A percentile compares a stretch with the other conserved stretches of the same genome.
Evolutionary conservation across 1,140 invertebrate genomes (phyloP).

Genomic region (Laodelphax striatellus): DNA sequence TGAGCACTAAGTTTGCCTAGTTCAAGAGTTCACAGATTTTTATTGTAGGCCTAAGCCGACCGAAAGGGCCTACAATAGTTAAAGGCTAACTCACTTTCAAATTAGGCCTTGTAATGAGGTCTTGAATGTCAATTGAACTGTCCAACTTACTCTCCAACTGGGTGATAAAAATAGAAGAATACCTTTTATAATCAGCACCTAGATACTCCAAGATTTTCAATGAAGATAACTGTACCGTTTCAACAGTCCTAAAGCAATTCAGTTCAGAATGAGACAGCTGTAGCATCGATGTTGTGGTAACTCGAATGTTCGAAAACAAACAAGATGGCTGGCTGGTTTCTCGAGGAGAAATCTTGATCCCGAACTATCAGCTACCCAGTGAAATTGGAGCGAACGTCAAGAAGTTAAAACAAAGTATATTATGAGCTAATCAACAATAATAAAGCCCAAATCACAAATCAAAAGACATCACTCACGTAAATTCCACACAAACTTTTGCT

Average conservation of each 20-base stretch:
- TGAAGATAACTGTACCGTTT: not conserved
- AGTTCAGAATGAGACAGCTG: conserved; percentile 1
- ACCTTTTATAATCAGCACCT: not conserved
- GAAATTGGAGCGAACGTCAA: too few species aligned
- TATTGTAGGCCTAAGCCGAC: not conserved
- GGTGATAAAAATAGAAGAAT: not conserved
- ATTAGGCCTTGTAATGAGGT: not conserved
- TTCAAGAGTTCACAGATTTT: not conserved
- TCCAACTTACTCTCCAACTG: not conserved
- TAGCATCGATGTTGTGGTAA: conserved; percentile 3
- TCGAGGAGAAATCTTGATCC: not conserved
- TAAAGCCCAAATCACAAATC: not conserved
- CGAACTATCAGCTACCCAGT: too few species aligned
- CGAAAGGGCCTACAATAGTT: not conserved
- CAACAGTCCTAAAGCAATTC: not conserved
- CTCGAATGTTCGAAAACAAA: conserved; percentile 3
- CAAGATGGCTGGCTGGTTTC: not conserved
- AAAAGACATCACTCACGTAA: conserved; percentile 3
- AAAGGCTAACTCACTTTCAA: not conserved
- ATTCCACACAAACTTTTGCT: not conserved
- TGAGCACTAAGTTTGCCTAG: not conserved
- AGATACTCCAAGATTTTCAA: not conserved
- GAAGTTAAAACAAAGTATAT: too few species aligned
- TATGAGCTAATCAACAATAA: too few species aligned
- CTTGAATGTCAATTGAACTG: not conserved